A percentile compares a stretch with the other conserved stretches of the same genome.
Evolutionary conservation across 2,113 vertebrate genomes (phyloP).

Genomic region (Pitta sordida): DNA sequence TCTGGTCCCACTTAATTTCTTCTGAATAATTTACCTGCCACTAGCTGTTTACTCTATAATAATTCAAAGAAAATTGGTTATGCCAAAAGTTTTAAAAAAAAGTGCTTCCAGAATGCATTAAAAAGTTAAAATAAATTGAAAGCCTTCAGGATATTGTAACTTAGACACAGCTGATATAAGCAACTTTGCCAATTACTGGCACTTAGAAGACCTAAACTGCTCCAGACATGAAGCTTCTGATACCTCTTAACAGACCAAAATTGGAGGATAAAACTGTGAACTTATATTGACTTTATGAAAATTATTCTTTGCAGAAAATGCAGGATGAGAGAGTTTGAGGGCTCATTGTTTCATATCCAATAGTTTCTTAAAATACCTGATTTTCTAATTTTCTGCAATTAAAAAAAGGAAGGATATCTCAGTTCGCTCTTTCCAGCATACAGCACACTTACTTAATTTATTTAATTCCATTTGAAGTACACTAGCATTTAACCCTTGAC

Average conservation of each 20-base stretch:
- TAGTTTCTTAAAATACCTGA: background rate
- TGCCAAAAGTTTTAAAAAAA: constrained; percentile 15
- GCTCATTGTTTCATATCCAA: background rate
- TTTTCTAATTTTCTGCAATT: background rate
- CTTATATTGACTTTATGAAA: background rate
- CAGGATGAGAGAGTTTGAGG: background rate
- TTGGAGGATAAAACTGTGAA: background rate
- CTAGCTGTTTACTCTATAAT: constrained; percentile 64
- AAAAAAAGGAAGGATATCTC: background rate
- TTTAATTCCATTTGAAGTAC: background rate
- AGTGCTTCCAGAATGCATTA: constrained; percentile 6
- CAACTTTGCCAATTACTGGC: background rate
- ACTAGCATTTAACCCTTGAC: background rate
- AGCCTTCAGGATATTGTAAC: constrained; percentile 31
- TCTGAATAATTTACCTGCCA: constrained; percentile 71
- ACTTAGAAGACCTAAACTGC: background rate
- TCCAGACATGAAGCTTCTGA: background rate
- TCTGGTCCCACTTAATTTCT: constrained; percentile 66
- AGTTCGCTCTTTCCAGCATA: background rate
- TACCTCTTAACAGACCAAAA: background rate
- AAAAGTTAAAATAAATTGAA: constrained; percentile 47
- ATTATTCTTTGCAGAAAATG: background rate
- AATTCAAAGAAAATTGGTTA: constrained; percentile 64
- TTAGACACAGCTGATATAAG: background rate
- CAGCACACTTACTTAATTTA: constrained; percentile 2